Evolutionary conservation across 2,797 vertebrate species (phyloP).

Genomic region (Cryptoprocta ferox): DNA sequence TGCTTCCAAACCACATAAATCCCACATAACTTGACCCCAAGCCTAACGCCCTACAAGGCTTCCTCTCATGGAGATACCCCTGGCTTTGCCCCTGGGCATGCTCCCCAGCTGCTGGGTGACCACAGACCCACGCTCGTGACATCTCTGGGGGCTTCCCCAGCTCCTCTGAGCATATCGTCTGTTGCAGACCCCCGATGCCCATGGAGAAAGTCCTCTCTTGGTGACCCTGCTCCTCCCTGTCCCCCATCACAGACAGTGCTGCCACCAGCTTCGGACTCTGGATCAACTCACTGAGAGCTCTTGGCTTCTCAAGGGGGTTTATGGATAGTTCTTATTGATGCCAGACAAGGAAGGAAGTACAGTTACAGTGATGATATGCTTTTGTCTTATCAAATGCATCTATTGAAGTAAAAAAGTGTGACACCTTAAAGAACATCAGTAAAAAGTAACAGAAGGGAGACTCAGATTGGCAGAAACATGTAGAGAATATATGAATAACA

Average conservation of each 20-base stretch:
- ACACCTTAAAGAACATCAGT: not conserved
- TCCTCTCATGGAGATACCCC: not conserved
- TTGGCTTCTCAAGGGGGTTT: not conserved
- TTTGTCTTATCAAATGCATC: not conserved
- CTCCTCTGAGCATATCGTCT: not conserved
- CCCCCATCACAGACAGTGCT: not conserved
- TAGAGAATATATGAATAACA: not conserved
- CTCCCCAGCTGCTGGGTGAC: not conserved
- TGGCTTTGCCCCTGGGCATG: not conserved
- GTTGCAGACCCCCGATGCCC: not conserved
- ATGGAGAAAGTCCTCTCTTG: not conserved
- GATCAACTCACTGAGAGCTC: not conserved
- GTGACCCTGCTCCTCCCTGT: not conserved
- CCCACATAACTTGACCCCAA: not conserved
- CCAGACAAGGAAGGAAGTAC: not conserved
- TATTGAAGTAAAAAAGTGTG: not conserved
- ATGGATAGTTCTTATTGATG: not conserved
- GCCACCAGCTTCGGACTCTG: accelerated
- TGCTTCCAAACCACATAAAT: not conserved
- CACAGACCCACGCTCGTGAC: not conserved
- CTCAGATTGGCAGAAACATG: not conserved
- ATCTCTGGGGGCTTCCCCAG: not conserved
- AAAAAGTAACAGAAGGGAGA: not conserved
- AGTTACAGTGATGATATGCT: not conserved
- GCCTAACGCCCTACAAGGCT: not conserved